Base-by-base conservation (phyloP, 2,888 invertebrate genomes). In the Encarsia formosa region DNA sequence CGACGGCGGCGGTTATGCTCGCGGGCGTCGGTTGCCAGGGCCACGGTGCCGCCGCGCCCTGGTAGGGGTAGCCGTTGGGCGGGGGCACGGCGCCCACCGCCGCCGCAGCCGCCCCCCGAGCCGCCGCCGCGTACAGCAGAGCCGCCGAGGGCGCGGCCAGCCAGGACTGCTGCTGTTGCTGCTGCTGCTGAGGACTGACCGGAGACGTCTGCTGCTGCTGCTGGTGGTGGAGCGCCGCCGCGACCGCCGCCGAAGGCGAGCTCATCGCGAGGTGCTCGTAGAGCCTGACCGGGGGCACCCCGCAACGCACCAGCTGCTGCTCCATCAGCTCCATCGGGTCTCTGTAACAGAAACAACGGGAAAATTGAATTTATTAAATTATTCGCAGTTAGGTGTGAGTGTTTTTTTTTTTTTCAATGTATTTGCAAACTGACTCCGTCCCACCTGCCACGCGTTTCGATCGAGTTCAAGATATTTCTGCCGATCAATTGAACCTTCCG, bases 321-420 rank as follows among this genome's bases (percentile, higher is more conserved):
- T 73, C 73, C 73, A 73, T 73, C 54, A 73, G 34, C 29, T 73
- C 73, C 73, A 73, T 73, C 15, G 73, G 73, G 46, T 73, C 73
- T 18, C 73, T 73, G 67, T 1, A 67, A 68, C 52, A 5, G 8
- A 39, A 31, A 52, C 15, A 40, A 51, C 8, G 6, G 9, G 29
- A 45, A 3, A 45, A 16, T 6, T 15, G 13, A 29, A 29, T 9
- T 29, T 29, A 13, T 11, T 5, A 13, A 13, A n/a, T 9, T n/a
- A 34, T 34, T 34, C 16, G 16, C 16, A 13, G 13, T 34, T 29
- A 9, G 29, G 29, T 9, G 29, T 29, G 29, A 29, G 8, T 29
- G 29, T 29, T 9, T 29, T 29, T 9, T n/a, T n/a, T n/a, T n/a
- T n/a, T n/a, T n/a, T n/a, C n/a, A n/a, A n/a, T n/a, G n/a, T n/a